Evolutionary conservation across 1,140 invertebrate genomes (phyloP).

Genomic region (Nylanderia fulva): DNA sequence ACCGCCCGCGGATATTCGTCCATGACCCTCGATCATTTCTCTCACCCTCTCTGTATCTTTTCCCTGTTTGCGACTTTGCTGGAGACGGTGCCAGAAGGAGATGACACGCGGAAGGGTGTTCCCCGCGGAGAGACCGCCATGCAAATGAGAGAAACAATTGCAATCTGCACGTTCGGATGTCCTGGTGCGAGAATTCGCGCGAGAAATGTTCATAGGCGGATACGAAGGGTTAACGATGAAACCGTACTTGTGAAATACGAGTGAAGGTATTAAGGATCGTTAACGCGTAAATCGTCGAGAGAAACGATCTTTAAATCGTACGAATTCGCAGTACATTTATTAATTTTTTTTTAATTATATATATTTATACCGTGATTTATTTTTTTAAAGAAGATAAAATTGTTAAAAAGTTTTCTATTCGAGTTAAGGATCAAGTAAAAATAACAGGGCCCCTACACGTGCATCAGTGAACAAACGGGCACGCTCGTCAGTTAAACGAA

Average conservation of each 20-base stretch:
- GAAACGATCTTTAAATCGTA: no score
- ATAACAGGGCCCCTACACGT: not conserved
- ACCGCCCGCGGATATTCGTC: slow-evolving; percentile 12
- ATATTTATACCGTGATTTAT: not conserved
- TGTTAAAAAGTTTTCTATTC: not conserved
- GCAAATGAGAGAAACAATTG: slow-evolving; percentile 54
- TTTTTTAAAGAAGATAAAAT: not conserved
- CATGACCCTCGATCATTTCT: not conserved
- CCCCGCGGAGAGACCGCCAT: slow-evolving; percentile 30
- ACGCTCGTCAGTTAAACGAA: slow-evolving; percentile 24
- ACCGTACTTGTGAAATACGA: not conserved
- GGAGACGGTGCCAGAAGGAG: not conserved
- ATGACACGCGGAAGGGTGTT: slow-evolving; percentile 40
- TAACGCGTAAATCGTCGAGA: not conserved
- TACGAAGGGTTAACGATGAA: not conserved
- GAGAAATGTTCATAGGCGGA: slow-evolving; percentile 2
- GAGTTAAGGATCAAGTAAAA: slow-evolving; percentile 30
- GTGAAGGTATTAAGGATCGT: not conserved
- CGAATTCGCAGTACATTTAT: no score
- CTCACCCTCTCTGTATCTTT: not conserved
- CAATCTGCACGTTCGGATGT: not conserved
- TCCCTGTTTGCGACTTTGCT: slow-evolving; percentile 35
- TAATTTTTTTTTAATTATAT: not conserved
- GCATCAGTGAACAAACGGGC: not conserved
- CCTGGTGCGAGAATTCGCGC: slow-evolving; percentile 6